These are phyloP conservation scores for Patella caerulea DNA, from an alignment of 2,888 invertebrate species.

Conservation along the genomic window DNA sequence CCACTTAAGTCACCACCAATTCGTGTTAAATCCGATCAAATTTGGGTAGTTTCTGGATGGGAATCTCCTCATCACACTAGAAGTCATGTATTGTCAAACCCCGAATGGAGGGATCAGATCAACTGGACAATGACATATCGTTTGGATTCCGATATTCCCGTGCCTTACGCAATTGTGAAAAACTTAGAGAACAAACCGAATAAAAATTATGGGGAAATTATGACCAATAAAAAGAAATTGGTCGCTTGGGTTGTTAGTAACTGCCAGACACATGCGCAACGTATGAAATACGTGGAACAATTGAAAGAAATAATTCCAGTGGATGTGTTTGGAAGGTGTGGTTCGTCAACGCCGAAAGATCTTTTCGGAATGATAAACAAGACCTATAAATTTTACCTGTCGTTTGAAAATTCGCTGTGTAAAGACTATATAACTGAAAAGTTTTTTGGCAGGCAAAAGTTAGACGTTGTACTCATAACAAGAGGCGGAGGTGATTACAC, in stretches of 20 bases:
- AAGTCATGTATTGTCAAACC: neutral
- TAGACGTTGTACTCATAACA: constrained; percentile 28
- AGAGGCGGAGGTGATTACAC: constrained; percentile 33
- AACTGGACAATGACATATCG: constrained; percentile 46
- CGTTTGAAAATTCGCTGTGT: constrained; percentile 39
- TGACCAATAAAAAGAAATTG: constrained; percentile 20
- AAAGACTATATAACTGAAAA: constrained; percentile 38
- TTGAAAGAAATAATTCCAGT: no score
- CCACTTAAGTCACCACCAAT: neutral
- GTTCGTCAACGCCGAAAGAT: no score
- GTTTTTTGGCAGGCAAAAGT: constrained; percentile 18
- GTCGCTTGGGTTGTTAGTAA: constrained; percentile 28
- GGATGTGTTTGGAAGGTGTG: no score
- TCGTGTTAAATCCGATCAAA: neutral
- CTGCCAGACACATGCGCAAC: constrained; percentile 25
- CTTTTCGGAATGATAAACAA: neutral
- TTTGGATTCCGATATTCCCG: constrained; percentile 37
- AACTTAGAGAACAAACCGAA: neutral
- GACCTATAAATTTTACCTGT: constrained; percentile 33
- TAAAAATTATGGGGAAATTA: neutral
- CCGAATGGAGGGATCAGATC: neutral
- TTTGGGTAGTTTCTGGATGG: neutral
- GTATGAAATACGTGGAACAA: no score
- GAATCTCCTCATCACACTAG: neutral
- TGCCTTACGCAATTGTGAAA: constrained; percentile 26